Conservation (phyloP, 2,888 invertebrate species). For the Tetramorium bicarinatum region DNA sequence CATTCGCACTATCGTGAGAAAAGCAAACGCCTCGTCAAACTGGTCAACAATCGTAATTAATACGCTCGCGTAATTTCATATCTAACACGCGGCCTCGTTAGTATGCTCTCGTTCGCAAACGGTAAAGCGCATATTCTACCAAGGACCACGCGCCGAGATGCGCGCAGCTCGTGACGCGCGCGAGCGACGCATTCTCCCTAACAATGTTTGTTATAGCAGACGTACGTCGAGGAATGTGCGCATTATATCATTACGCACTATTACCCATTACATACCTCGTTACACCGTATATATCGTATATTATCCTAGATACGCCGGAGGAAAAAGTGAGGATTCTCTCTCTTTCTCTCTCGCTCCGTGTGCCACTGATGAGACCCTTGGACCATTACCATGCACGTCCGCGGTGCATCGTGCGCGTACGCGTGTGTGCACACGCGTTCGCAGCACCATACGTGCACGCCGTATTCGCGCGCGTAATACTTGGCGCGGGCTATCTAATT, state of each 20-base stretch:
- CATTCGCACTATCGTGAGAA: slow-evolving; percentile 7
- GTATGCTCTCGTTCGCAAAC: slow-evolving; percentile 37
- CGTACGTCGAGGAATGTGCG: slow-evolving; percentile 76
- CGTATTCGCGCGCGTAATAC: slow-evolving; percentile 58
- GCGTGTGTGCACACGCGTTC: background rate
- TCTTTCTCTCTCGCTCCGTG: slow-evolving; percentile 18
- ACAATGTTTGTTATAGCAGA: slow-evolving; percentile 76
- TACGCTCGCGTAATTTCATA: slow-evolving; percentile 32
- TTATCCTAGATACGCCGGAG: slow-evolving; percentile 66
- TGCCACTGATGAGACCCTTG: slow-evolving; percentile 70
- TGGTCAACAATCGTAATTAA: slow-evolving; percentile 35
- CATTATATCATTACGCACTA: slow-evolving; percentile 81
- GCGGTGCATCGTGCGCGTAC: slow-evolving; percentile 30
- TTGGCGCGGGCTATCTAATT: slow-evolving; percentile 71
- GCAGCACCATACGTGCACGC: slow-evolving; percentile 24
- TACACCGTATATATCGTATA: slow-evolving; percentile 77
- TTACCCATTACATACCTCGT: slow-evolving; percentile 82
- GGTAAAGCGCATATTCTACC: slow-evolving; percentile 31
- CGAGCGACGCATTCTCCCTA: slow-evolving; percentile 60
- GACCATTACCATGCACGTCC: slow-evolving; percentile 72
- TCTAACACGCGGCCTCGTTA: slow-evolving; percentile 52
- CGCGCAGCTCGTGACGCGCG: slow-evolving; percentile 29
- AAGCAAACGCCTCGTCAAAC: background rate
- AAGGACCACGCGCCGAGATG: slow-evolving; percentile 49
- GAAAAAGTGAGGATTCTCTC: slow-evolving; percentile 70